These are phyloP conservation scores for Tachystola acroxantha DNA, from an alignment of 2,888 invertebrate genomes.

Conservation along the genomic window DNA sequence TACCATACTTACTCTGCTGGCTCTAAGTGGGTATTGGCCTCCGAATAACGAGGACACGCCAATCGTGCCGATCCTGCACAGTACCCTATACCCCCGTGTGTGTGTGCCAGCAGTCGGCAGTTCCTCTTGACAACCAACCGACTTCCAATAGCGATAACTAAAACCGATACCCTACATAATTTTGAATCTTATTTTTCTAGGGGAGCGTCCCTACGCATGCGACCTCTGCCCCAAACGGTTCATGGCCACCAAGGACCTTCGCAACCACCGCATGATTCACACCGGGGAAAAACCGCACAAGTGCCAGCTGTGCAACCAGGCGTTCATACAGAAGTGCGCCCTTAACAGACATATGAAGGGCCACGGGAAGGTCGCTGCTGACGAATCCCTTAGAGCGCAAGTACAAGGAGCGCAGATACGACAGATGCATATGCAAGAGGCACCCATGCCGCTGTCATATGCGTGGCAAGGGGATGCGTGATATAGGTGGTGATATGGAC, in stretches of 20 bases:
- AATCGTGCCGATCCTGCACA: too few relatives aligned
- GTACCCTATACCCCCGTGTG: too few relatives aligned
- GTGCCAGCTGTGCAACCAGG: conserved; percentile 92
- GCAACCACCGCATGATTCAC: conserved; percentile 94
- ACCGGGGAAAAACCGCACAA: conserved; percentile 95
- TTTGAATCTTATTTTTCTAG: conserved; percentile 45
- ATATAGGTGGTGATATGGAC: conserved; percentile 1
- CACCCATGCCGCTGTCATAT: conserved; percentile 7
- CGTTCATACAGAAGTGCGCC: conserved; percentile 95
- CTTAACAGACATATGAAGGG: conserved; percentile 94
- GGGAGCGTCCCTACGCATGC: conserved; percentile 89
- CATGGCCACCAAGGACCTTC: conserved; percentile 93
- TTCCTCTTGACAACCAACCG: too few relatives aligned
- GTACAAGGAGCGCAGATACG: not conserved
- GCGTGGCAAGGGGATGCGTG: conserved; percentile 12
- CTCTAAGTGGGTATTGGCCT: too few relatives aligned
- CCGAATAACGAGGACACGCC: too few relatives aligned
- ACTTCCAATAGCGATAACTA: too few relatives aligned
- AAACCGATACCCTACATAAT: too few relatives aligned
- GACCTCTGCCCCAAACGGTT: conserved; percentile 94
- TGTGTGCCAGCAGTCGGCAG: too few relatives aligned
- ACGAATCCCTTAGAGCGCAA: not conserved
- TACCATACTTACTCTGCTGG: too few relatives aligned
- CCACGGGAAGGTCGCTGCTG: conserved; percentile 27
- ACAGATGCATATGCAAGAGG: not conserved